These are phyloP conservation scores for Trachurus trachurus DNA, from an alignment of 2,797 vertebrate genomes.

Conservation along the genomic window DNA sequence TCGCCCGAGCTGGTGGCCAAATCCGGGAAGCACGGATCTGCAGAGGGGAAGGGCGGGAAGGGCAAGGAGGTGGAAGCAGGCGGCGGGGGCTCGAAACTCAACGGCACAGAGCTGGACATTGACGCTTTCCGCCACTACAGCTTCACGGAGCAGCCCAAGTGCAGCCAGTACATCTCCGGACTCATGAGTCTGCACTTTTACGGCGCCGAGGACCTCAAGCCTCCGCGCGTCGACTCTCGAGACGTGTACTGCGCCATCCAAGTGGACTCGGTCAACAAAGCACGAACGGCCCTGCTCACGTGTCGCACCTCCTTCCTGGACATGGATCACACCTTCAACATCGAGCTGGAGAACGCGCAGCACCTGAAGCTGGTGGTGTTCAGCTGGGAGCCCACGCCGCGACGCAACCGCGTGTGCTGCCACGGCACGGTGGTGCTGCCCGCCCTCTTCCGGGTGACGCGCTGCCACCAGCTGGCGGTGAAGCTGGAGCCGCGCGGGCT, in stretches of 20 bases:
- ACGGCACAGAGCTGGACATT: conserved; percentile 91
- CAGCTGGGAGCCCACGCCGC: conserved; percentile 95
- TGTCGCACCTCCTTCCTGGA: conserved; percentile 95
- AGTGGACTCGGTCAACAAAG: conserved; percentile 97
- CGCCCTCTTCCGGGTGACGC: conserved; percentile 93
- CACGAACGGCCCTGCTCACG: conserved; percentile 95
- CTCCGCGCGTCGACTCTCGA: conserved; percentile 93
- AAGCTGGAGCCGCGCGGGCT: conserved; percentile 96
- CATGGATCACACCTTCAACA: conserved; percentile 99
- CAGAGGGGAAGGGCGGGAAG: conserved; percentile 87
- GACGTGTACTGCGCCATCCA: conserved; percentile 98
- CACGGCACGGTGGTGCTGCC: conserved; percentile 95
- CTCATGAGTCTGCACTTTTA: conserved; percentile 98
- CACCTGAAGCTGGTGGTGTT: conserved; percentile 98
- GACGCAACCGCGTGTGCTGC: conserved; percentile 94
- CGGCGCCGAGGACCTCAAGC: conserved; percentile 96
- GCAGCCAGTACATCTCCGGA: conserved; percentile 95
- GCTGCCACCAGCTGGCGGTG: conserved; percentile 93
- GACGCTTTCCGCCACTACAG: conserved; percentile 97
- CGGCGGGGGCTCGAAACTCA: conserved; percentile 81
- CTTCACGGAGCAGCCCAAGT: conserved; percentile 96
- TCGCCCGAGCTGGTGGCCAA: conserved; percentile 95
- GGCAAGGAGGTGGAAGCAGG: conserved; percentile 83
- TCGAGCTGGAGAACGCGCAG: conserved; percentile 97
- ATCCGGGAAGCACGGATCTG: conserved; percentile 89